Conservation (phyloP, 2,888 invertebrate genomes). For the Caenorhabditis drosophilae region DNA sequence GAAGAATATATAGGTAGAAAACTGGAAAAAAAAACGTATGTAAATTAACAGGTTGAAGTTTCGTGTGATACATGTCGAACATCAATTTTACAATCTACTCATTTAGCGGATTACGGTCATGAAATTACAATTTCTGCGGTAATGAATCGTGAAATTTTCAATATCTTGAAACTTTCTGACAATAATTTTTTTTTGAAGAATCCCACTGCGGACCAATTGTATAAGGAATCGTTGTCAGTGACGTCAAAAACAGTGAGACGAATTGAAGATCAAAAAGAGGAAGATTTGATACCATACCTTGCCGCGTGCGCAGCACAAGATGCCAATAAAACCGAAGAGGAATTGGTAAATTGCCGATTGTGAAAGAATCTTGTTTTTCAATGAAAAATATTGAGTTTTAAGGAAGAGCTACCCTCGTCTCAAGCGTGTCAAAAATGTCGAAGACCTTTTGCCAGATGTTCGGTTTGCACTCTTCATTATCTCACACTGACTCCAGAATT, state of each 20-base stretch:
- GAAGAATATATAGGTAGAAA: constrained; percentile 1
- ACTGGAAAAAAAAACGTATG: constrained; percentile 12
- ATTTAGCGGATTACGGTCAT: constrained; percentile 7
- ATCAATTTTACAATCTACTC: not conserved
- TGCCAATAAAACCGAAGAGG: not conserved
- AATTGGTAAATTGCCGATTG: not conserved
- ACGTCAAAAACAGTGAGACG: not conserved
- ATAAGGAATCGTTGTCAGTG: not conserved
- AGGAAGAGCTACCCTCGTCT: constrained; percentile 6
- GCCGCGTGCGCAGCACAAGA: not conserved
- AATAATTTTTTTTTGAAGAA: not conserved
- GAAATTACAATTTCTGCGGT: constrained; percentile 4
- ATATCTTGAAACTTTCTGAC: not conserved
- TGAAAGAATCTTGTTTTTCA: no score
- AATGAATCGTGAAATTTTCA: not conserved
- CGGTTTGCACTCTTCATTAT: constrained; percentile 17
- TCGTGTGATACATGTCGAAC: not conserved
- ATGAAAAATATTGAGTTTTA: not conserved
- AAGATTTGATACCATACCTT: not conserved
- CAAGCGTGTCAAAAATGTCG: constrained; percentile 28
- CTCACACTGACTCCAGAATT: not conserved
- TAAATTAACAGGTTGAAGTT: constrained; percentile 5
- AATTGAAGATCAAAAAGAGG: not conserved
- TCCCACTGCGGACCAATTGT: not conserved
- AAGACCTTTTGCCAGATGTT: constrained; percentile 17